These are phyloP conservation scores for Pyralis farinalis DNA, from an alignment of 2,888 invertebrate species.

Conservation along the genomic window DNA sequence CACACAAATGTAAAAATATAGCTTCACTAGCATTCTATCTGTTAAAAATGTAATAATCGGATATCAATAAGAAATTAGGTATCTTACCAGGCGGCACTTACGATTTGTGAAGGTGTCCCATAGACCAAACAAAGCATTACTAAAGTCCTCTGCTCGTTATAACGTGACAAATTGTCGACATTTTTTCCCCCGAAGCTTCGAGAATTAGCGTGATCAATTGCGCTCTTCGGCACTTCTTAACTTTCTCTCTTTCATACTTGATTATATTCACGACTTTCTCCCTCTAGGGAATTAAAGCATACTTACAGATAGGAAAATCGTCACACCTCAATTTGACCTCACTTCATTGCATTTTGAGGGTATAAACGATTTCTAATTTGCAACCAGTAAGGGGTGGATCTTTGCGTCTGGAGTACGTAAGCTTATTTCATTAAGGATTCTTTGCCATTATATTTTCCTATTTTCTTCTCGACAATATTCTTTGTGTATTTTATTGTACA, in stretches of 20 bases:
- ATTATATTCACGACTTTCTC: conserved; percentile 23
- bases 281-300: conserved; percentile 20
- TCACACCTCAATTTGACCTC: conserved; percentile 29
- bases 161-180: conserved; percentile 69
- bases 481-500: no score
- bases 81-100: no score
- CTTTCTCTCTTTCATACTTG: conserved; percentile 36
- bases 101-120: conserved; percentile 25
- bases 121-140: conserved; percentile 9
- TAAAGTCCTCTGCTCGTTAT: conserved; percentile 56
- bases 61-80: no score
- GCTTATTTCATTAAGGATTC: background rate
- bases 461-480: no score
- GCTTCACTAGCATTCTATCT: no score
- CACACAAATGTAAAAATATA: no score
- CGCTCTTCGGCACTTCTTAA: conserved; percentile 58
- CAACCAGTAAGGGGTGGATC: conserved; percentile 2
- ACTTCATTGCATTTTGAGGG: conserved; percentile 12
- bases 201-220: conserved; percentile 76
- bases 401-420: background rate
- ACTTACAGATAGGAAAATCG: conserved; percentile 25
- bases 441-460: no score
- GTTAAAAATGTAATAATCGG: no score
- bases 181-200: conserved; percentile 60
- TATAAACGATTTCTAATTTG: conserved; percentile 9